Conservation (phyloP, 64 coral and sea anemone species). For the Acropora yongei region DNA sequence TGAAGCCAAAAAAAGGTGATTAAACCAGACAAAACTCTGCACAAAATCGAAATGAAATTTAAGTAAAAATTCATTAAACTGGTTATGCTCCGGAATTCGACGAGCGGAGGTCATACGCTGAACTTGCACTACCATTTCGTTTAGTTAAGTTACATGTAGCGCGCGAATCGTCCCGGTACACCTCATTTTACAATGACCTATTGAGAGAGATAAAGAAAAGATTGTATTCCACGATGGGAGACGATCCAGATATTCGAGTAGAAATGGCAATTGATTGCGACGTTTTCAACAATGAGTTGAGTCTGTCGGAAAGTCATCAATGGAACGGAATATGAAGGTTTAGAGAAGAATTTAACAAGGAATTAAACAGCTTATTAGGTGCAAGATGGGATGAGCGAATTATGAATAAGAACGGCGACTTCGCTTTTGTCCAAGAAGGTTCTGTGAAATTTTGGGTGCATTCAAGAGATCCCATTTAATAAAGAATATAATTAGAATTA, state of each 20-base stretch:
- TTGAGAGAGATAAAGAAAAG: constrained; percentile 30
- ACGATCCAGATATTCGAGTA: neutral
- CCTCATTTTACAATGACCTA: neutral
- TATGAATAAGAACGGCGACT: constrained; percentile 22
- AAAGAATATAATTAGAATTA: neutral
- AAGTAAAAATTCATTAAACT: too few relatives aligned
- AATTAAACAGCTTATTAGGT: constrained; percentile 3
- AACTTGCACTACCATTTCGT: neutral
- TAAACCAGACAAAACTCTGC: too few relatives aligned
- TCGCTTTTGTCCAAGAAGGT: neutral
- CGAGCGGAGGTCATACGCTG: too few relatives aligned
- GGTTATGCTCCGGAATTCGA: too few relatives aligned
- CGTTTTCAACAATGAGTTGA: too few relatives aligned
- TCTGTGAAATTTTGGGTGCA: constrained; percentile 10
- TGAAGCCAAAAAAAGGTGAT: too few relatives aligned
- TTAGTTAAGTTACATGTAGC: neutral
- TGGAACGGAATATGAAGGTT: neutral
- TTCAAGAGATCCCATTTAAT: neutral
- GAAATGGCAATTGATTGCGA: neutral
- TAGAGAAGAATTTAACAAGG: neutral
- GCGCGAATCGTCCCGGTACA: neutral
- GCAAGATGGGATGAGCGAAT: constrained; percentile 25
- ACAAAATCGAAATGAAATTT: too few relatives aligned
- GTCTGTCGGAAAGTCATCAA: too few relatives aligned
- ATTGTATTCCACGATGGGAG: constrained; percentile 29